Conservation (phyloP, 2,113 vertebrate genomes). For the Athene cunicularia region DNA sequence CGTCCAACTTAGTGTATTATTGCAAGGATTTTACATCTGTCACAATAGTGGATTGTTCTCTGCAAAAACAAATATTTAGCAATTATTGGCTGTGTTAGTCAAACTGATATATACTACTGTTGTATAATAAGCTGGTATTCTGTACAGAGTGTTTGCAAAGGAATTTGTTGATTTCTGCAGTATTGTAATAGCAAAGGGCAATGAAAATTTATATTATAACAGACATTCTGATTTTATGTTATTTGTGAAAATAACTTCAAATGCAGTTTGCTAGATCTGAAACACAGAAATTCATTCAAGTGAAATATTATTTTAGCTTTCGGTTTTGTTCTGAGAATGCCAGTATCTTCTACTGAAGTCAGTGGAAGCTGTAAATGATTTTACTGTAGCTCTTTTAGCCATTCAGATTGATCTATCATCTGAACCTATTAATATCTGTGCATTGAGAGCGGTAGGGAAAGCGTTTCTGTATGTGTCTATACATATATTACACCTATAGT, state of each 20-base stretch:
- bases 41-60: neutral
- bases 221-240: conserved; percentile 2
- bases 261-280: neutral
- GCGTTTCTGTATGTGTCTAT: neutral
- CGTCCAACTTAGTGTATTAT: rapidly evolving
- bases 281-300: neutral
- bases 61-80: conserved; percentile 9
- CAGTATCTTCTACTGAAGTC: neutral
- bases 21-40: neutral
- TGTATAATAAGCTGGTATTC: neutral
- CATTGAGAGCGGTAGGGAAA: neutral
- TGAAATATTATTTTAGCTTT: neutral
- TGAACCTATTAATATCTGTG: neutral
- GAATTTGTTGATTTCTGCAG: neutral
- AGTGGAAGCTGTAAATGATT: neutral
- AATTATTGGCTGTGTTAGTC: neutral
- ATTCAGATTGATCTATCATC: neutral
- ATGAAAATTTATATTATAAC: neutral
- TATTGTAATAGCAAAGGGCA: neutral
- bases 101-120: neutral
- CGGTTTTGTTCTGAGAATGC: neutral
- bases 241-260: conserved; percentile 20
- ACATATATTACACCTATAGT: neutral
- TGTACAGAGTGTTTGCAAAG: neutral
- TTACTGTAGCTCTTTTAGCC: neutral